These are phyloP conservation scores for Rotaria socialis DNA, from an alignment of 2,888 invertebrate species.

Conservation along the genomic window DNA sequence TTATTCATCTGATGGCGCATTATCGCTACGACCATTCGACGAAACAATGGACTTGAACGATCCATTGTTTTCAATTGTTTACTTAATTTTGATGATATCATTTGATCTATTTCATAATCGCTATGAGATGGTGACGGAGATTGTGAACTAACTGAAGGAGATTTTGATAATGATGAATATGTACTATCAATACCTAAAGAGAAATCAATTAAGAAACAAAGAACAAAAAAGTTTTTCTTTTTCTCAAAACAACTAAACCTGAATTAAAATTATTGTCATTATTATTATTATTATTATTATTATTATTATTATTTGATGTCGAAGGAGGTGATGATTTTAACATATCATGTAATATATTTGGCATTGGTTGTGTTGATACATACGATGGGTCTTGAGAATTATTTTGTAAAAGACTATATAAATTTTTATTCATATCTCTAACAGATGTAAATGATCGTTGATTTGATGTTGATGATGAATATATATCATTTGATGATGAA, in stretches of 20 bases:
- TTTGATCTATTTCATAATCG: slow-evolving; percentile 23
- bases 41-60: slow-evolving; percentile 29
- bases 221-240: no score
- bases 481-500: slow-evolving; percentile 11
- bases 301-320: background rate
- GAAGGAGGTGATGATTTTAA: background rate
- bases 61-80: slow-evolving; percentile 13
- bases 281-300: background rate
- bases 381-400: background rate
- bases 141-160: background rate
- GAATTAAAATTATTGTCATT: background rate
- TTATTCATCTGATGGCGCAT: slow-evolving; percentile 31
- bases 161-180: slow-evolving; percentile 36
- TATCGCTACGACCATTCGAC: slow-evolving; percentile 4
- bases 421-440: slow-evolving; percentile 24
- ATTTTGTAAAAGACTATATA: background rate
- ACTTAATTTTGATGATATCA: slow-evolving; percentile 5
- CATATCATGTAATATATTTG: slow-evolving; percentile 33
- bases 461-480: background rate
- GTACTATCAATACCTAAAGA: background rate
- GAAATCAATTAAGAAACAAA: background rate
- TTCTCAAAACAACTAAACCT: background rate
- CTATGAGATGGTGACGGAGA: slow-evolving; percentile 11
- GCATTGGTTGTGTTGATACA: background rate
- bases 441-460: slow-evolving; percentile 23